Evolutionary conservation across 2,797 vertebrate genomes (phyloP).

Genomic region (Acropternis orthonyx): DNA sequence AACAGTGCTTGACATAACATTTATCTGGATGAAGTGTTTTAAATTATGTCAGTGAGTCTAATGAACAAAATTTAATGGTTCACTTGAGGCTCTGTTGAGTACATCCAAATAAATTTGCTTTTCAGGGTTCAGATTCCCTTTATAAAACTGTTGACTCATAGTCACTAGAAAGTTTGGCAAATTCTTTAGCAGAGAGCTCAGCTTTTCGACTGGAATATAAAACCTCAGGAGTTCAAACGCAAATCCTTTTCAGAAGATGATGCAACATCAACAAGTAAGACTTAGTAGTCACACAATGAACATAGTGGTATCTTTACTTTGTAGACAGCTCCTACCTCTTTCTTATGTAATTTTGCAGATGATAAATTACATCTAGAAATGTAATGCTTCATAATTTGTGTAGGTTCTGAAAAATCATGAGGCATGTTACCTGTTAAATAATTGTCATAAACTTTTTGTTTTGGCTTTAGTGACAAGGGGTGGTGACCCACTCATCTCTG

Average conservation of each 20-base stretch:
- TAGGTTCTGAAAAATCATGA: not conserved
- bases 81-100: conserved; percentile 19
- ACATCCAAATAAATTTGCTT: conserved; percentile 35
- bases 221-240: not conserved
- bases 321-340: not conserved
- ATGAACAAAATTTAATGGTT: conserved; percentile 48
- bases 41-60: conserved; percentile 39
- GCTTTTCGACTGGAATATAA: not conserved
- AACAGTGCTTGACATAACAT: conserved; percentile 32
- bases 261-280: not conserved
- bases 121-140: not conserved
- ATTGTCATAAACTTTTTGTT: not conserved
- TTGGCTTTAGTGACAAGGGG: not conserved
- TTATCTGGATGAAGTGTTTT: conserved; percentile 44
- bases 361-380: not conserved
- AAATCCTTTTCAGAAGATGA: not conserved
- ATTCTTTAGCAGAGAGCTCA: not conserved
- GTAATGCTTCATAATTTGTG: not conserved
- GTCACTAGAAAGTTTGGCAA: not conserved
- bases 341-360: not conserved
- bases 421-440: not conserved
- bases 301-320: not conserved
- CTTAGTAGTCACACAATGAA: not conserved
- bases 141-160: not conserved
- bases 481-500: too few species aligned